Conservation (phyloP, 1,140 invertebrate genomes). For the Tenebrio molitor region DNA sequence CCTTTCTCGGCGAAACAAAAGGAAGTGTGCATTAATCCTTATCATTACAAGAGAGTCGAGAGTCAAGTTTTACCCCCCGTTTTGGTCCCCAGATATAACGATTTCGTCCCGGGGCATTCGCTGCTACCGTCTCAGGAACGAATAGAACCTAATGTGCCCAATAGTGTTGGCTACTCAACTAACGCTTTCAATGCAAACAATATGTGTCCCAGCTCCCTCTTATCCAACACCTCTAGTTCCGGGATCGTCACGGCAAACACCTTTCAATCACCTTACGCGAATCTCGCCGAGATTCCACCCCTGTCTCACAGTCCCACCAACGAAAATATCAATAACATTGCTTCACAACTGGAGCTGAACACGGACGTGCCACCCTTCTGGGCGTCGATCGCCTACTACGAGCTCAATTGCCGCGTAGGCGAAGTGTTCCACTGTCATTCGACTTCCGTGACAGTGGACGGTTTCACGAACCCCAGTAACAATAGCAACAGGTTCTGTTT, state of each 20-base stretch:
- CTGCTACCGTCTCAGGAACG: conserved; percentile 91
- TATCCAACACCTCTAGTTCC: conserved; percentile 77
- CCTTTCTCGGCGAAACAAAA: conserved; percentile 97
- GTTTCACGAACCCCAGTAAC: conserved; percentile 96
- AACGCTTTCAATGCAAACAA: conserved; percentile 78
- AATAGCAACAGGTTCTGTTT: conserved; percentile 87
- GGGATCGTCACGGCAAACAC: conserved; percentile 72
- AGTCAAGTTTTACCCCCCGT: conserved; percentile 96
- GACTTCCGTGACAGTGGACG: conserved; percentile 93
- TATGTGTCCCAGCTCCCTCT: conserved; percentile 70
- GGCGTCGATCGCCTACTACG: conserved; percentile 97
- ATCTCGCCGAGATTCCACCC: conserved; percentile 89
- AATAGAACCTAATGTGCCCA: conserved; percentile 92
- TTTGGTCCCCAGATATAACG: conserved; percentile 94
- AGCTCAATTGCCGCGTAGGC: conserved; percentile 95
- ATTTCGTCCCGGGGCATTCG: conserved; percentile 93
- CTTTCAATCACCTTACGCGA: conserved; percentile 78
- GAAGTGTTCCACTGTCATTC: conserved; percentile 95
- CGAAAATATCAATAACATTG: conserved; percentile 71
- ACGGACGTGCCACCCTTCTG: conserved; percentile 88
- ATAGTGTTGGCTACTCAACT: conserved; percentile 91
- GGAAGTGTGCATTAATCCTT: conserved; percentile 98
- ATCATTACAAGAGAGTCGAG: conserved; percentile 97
- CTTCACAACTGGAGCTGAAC: conserved; percentile 66
- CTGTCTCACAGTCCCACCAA: conserved; percentile 93